A percentile compares a stretch with the other conserved stretches of the same genome.
Evolutionary conservation across 2,888 invertebrate species (phyloP).

Genomic region (Drosophila gaucha): DNA sequence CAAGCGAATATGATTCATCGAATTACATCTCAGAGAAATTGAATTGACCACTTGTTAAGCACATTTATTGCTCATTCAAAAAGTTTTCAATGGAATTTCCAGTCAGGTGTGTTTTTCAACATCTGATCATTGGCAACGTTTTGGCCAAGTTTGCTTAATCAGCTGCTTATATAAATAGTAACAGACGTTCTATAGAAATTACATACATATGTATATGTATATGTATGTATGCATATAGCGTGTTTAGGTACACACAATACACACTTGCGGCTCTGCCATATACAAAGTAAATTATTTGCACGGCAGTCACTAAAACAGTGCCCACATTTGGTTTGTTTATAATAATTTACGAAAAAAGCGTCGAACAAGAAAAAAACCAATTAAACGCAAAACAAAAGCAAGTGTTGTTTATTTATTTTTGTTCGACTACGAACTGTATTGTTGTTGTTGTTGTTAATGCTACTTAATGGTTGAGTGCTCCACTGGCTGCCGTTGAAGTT

Average conservation of each 20-base stretch:
- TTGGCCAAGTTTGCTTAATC: slow-evolving; percentile 36
- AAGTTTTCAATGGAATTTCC: slow-evolving; percentile 1
- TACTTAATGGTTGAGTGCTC: slow-evolving; percentile 34
- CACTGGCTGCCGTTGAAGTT: slow-evolving; percentile 15
- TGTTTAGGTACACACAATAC: slow-evolving; percentile 7
- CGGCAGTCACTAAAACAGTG: slow-evolving; percentile 66
- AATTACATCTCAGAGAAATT: not conserved
- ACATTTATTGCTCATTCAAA: slow-evolving; percentile 2
- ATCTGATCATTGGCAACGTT: slow-evolving; percentile 21
- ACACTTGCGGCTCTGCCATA: not conserved
- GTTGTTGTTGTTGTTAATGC: slow-evolving; percentile 19
- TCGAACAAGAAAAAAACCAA: slow-evolving; percentile 43
- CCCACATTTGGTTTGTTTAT: slow-evolving; percentile 66
- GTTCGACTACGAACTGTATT: not conserved
- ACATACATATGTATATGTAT: not conserved
- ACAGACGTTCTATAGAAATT: slow-evolving; percentile 15
- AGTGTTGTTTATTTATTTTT: slow-evolving; percentile 45
- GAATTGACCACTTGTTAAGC: slow-evolving; percentile 1
- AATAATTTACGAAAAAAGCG: slow-evolving; percentile 67
- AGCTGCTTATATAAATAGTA: slow-evolving; percentile 42
- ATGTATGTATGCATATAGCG: not conserved
- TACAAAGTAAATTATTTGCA: slow-evolving; percentile 62
- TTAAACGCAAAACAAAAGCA: slow-evolving; percentile 35
- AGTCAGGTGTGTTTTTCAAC: slow-evolving; percentile 25
- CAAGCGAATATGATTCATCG: not conserved